Base-by-base conservation (phyloP, 2,888 invertebrate species). In the Pharmacophagus antenor region DNA sequence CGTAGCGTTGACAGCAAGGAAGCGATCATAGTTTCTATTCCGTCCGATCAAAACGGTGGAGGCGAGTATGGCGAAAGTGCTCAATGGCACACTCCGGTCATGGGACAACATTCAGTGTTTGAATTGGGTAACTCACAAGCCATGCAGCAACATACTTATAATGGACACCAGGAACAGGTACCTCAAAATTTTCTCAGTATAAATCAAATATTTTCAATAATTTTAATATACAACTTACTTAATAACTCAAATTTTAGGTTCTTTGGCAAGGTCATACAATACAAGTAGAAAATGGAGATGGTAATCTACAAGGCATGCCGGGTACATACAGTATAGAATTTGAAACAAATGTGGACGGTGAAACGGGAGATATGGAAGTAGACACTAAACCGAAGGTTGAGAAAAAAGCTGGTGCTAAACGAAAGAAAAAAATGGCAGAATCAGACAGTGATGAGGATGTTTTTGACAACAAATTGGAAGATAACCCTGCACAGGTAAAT, bases 201-300 rank as follows among this genome's bases (percentile, higher is more conserved):
- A n/a, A n/a, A 52, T 37, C 15, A 7, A 21, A 27, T 27, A 7
- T 22, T n/a, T 7, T n/a, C n/a, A 27, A 37, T 17, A 27, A 2
- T 51, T 5, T 51, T 12, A 22, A 18, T 15, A 18, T 48, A 21
- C 20, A 48, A 41, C 47, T 48, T 1, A 48, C 18, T 4, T 41
- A 37, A 48, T 17, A 23, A 47, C 23, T n/a, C 18, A 18, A 27
- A 0, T 87, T 90, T 57, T 80, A 93, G 93, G 93, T 93, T 50
- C 88, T 93, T 68, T 94, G 93, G 93, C 93, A 93, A 84, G 92
- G 93, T 18, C 93, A 93, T 70, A 91, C 93, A n/a, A 93, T 93
- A 62, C 92, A 92, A 82, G 93, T 93, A 12, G 92, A 92, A 67
- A 91, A 92, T 77, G 88, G 88, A 27, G 80, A 85, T 56, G 82